Percentiles rank a stretch among this genome's conserved stretches.
These are phyloP conservation scores for Prionailurus bengalensis DNA, from an alignment of 2,113 vertebrate species.

Conservation along the genomic window DNA sequence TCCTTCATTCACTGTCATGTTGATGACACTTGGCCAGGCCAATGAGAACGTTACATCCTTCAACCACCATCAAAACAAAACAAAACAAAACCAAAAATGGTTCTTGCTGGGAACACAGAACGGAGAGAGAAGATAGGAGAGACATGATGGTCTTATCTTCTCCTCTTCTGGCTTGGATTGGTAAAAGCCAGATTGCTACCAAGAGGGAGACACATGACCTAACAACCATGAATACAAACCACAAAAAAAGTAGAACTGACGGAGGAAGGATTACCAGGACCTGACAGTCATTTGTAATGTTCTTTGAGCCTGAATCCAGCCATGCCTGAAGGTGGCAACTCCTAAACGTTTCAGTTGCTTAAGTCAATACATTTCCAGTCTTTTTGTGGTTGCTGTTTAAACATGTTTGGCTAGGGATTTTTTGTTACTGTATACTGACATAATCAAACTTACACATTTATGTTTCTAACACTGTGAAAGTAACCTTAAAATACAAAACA, in stretches of 20 bases:
- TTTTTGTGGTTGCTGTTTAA: neutral
- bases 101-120: neutral
- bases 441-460: neutral
- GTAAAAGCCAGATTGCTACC: neutral
- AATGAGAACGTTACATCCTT: conserved; percentile 18
- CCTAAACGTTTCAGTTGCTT: neutral
- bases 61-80: neutral
- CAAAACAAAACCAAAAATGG: neutral
- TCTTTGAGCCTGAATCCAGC: neutral
- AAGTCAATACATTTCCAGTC: neutral
- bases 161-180: neutral
- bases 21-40: neutral
- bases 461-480: conserved; percentile 31
- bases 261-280: neutral
- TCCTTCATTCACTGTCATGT: neutral
- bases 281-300: neutral
- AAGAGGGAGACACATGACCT: neutral
- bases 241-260: neutral
- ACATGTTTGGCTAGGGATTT: neutral
- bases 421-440: neutral
- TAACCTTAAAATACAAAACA: conserved; percentile 51
- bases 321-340: neutral
- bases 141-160: neutral
- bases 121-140: neutral
- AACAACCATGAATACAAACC: neutral